Evolutionary conservation across 2,113 vertebrate genomes (phyloP).

Genomic region (Barnardius zonarius): DNA sequence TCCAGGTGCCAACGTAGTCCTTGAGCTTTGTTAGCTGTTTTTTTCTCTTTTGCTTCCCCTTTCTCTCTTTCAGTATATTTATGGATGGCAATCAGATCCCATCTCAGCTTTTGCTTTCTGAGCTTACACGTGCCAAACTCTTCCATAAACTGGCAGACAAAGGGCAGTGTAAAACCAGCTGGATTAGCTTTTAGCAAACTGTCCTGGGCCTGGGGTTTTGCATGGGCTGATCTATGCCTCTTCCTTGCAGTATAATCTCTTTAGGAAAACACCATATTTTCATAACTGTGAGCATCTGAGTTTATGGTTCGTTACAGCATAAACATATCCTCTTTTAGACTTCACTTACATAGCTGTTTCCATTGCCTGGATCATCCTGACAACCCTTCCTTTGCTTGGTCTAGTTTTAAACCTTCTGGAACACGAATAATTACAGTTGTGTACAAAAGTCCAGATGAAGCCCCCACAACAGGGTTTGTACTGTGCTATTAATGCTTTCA

Average conservation of each 20-base stretch:
- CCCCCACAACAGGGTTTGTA: neutral
- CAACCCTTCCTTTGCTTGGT: neutral
- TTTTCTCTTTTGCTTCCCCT: neutral
- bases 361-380: neutral
- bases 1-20: neutral
- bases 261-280: neutral
- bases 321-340: neutral
- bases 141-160: neutral
- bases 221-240: neutral
- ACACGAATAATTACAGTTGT: neutral
- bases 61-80: neutral
- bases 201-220: neutral
- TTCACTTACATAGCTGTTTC: neutral
- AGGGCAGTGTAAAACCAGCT: neutral
- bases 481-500: neutral
- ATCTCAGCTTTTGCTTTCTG: neutral
- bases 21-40: neutral
- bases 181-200: neutral
- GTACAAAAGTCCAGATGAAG: neutral
- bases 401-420: neutral
- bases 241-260: neutral
- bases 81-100: neutral
- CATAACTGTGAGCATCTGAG: neutral
- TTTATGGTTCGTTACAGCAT: neutral
- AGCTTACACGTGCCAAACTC: neutral